Evolutionary conservation across 2,113 vertebrate genomes (phyloP).

Genomic region (Anolis sagrei): DNA sequence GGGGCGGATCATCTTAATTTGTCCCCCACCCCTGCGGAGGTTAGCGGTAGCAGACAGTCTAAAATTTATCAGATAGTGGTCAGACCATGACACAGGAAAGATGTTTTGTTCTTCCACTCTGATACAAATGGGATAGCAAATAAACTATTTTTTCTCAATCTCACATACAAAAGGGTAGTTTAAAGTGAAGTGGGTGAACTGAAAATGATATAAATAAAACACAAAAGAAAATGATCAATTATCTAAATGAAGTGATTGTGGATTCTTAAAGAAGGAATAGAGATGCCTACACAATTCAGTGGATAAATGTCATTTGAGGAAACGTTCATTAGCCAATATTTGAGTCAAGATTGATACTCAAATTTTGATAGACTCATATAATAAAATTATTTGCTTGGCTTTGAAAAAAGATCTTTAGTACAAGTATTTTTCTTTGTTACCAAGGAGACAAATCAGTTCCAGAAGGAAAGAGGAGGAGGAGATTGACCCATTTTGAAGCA

Average conservation of each 20-base stretch:
- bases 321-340: slow-evolving; percentile 1
- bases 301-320: slow-evolving; percentile 40
- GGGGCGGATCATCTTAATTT: too few species aligned
- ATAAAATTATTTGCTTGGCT: slow-evolving; percentile 24
- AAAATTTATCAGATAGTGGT: too few species aligned
- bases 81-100: too few species aligned
- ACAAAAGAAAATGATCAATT: slow-evolving; percentile 29
- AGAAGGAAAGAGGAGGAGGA: background rate
- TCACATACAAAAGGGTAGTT: too few species aligned
- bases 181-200: too few species aligned
- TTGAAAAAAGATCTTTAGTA: background rate
- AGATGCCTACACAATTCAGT: slow-evolving; percentile 21
- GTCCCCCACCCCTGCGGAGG: too few species aligned
- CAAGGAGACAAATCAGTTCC: slow-evolving; percentile 15
- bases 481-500: background rate
- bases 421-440: background rate
- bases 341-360: slow-evolving; percentile 34
- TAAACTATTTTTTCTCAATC: too few species aligned
- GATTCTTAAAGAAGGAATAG: slow-evolving; percentile 37
- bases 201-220: too few species aligned
- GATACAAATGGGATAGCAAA: too few species aligned
- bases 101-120: too few species aligned
- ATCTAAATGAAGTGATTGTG: background rate
- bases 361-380: background rate
- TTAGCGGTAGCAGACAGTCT: too few species aligned